Percentiles rank a stretch among this genome's conserved stretches.
phyloP scores from a whole-genome alignment of 2,113 vertebrate genomes.

The Dicrurus megarhynchus region DNA sequence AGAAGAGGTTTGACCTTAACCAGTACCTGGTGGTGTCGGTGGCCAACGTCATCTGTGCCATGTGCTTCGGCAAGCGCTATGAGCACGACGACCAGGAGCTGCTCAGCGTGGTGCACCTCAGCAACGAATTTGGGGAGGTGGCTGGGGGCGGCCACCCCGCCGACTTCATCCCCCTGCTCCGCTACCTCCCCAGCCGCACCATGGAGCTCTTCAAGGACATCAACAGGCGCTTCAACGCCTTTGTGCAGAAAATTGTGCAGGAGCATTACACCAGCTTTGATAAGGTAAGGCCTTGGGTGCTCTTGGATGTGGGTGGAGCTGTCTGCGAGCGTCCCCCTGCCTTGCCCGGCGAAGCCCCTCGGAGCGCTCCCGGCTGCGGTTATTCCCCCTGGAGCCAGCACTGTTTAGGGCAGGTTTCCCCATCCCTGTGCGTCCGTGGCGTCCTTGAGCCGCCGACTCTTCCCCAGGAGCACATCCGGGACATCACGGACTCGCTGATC shows the following conservation, averaged over 20 bases:
- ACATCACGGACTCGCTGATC: constrained; percentile 92
- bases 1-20: constrained; percentile 75
- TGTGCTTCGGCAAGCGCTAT: constrained; percentile 85
- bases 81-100: constrained; percentile 80
- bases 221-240: constrained; percentile 71
- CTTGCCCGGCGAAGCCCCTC: neutral
- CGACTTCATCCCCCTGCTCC: constrained; percentile 75
- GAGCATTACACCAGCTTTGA: constrained; percentile 83
- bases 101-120: neutral
- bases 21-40: constrained; percentile 81
- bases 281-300: constrained; percentile 69
- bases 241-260: constrained; percentile 77
- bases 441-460: neutral
- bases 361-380: neutral
- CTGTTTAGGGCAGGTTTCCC: neutral
- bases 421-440: neutral
- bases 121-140: constrained; percentile 74
- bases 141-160: constrained; percentile 75
- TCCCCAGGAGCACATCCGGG: constrained; percentile 83
- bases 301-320: neutral
- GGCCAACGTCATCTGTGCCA: constrained; percentile 84
- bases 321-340: neutral
- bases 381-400: rapidly evolving
- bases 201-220: constrained; percentile 77
- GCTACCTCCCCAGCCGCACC: constrained; percentile 74